phyloP scores from a whole-genome alignment of 2,113 vertebrate genomes.

The Lota lota region DNA sequence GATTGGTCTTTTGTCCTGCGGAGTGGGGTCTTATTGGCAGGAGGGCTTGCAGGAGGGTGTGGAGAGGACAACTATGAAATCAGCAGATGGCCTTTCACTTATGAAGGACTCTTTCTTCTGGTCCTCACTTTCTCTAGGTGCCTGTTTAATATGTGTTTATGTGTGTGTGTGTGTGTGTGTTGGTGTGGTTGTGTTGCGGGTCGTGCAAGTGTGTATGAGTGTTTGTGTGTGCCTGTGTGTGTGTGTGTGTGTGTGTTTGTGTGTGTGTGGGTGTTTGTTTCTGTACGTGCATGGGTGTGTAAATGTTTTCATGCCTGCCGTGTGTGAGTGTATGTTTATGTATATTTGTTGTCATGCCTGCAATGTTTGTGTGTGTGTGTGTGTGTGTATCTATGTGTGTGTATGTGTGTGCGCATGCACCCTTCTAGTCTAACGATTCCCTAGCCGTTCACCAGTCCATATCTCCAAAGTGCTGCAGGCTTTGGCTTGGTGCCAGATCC shows the following conservation, averaged over 20 bases:
- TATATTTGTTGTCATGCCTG: neutral
- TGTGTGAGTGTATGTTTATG: neutral
- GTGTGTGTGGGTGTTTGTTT: neutral
- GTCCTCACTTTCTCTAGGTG: slow-evolving; percentile 48
- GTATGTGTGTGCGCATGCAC: neutral
- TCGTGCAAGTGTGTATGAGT: slow-evolving; percentile 34
- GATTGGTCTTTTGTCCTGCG: slow-evolving; percentile 50
- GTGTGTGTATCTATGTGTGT: neutral
- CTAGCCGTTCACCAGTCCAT: too few species aligned
- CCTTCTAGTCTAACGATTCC: too few species aligned
- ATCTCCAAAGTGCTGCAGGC: too few species aligned
- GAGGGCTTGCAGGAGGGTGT: slow-evolving; percentile 38
- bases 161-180: slow-evolving; percentile 8
- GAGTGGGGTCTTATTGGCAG: slow-evolving; percentile 30
- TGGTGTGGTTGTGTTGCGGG: slow-evolving; percentile 5
- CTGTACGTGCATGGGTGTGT: neutral
- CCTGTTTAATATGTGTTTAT: slow-evolving; percentile 52
- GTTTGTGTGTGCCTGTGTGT: slow-evolving; percentile 9
- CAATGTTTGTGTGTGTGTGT: neutral
- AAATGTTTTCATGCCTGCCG: neutral
- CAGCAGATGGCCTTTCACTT: slow-evolving; percentile 65
- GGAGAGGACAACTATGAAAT: slow-evolving; percentile 29
- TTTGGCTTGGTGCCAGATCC: too few species aligned
- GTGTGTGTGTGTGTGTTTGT: slow-evolving; percentile 2
- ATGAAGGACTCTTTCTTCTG: slow-evolving; percentile 37